Percentiles rank a stretch among this genome's conserved stretches.
These are phyloP conservation scores for Melitaea athalia DNA, from an alignment of 2,888 invertebrate species.

Conservation along the genomic window DNA sequence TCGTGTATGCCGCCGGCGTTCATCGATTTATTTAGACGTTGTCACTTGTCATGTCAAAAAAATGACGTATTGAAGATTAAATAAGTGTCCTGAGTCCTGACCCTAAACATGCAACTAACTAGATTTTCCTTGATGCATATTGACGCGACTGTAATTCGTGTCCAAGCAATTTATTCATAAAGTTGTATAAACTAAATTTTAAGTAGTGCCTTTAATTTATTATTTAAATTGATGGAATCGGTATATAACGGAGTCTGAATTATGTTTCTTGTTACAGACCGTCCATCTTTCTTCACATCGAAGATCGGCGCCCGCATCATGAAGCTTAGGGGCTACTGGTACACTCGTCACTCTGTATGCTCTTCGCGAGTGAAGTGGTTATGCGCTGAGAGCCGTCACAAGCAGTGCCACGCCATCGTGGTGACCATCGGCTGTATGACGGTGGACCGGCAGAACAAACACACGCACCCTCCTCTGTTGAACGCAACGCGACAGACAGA, in stretches of 20 bases:
- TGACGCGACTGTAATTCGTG: too few species aligned
- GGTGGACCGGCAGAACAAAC: slow-evolving; percentile 67
- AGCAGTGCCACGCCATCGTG: slow-evolving; percentile 67
- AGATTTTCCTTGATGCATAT: too few species aligned
- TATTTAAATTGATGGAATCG: neutral
- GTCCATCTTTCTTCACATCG: slow-evolving; percentile 68
- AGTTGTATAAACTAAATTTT: neutral
- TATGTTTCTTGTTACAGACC: slow-evolving; percentile 48
- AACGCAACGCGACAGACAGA: slow-evolving; percentile 40
- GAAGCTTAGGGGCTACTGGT: slow-evolving; percentile 70
- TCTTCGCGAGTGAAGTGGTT: slow-evolving; percentile 73
- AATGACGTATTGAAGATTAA: too few species aligned
- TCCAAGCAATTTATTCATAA: too few species aligned
- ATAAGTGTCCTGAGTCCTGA: too few species aligned
- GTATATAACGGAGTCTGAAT: slow-evolving; percentile 10
- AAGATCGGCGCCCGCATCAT: slow-evolving; percentile 69
- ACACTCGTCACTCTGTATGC: slow-evolving; percentile 73
- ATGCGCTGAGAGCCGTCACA: slow-evolving; percentile 65
- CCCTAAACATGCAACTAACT: too few species aligned
- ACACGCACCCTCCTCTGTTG: slow-evolving; percentile 61
- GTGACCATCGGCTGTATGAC: slow-evolving; percentile 72
- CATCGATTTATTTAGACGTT: too few species aligned
- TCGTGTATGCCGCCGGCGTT: too few species aligned
- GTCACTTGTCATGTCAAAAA: too few species aligned
- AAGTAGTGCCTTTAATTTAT: neutral